These are phyloP conservation scores for Stomatorhinus walkeri DNA, from an alignment of 2,797 vertebrate species.

Conservation along the genomic window DNA sequence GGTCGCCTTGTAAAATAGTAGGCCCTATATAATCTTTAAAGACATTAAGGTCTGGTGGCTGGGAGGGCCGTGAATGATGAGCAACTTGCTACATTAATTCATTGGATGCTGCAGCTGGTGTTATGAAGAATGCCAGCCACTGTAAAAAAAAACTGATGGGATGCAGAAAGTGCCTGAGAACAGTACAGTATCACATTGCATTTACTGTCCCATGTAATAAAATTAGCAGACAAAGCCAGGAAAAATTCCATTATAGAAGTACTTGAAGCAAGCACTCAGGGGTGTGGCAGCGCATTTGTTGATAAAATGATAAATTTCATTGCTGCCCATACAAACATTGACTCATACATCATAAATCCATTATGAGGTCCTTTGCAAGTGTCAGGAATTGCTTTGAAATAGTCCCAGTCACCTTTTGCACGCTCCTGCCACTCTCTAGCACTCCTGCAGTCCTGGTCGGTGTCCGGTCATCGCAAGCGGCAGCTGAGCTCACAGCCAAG, in stretches of 20 bases:
- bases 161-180: neutral
- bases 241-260: neutral
- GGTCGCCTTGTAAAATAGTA: neutral
- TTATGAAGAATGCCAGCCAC: neutral
- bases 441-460: neutral
- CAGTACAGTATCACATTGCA: neutral
- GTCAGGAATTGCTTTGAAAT: neutral
- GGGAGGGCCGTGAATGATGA: neutral
- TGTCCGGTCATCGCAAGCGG: neutral
- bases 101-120: neutral
- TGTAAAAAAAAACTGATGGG: neutral
- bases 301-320: slow-evolving; percentile 1
- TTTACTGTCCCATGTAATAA: neutral
- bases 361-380: neutral
- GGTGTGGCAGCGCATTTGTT: neutral
- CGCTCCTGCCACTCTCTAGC: neutral
- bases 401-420: neutral
- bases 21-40: neutral
- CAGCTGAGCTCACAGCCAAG: neutral
- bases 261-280: neutral
- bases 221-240: neutral
- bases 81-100: neutral
- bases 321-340: neutral
- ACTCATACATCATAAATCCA: neutral
- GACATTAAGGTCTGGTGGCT: neutral